Percentiles rank a stretch among this genome's conserved stretches.
Evolutionary conservation across 2,113 vertebrate species (phyloP).

Genomic region (Lanius collurio): DNA sequence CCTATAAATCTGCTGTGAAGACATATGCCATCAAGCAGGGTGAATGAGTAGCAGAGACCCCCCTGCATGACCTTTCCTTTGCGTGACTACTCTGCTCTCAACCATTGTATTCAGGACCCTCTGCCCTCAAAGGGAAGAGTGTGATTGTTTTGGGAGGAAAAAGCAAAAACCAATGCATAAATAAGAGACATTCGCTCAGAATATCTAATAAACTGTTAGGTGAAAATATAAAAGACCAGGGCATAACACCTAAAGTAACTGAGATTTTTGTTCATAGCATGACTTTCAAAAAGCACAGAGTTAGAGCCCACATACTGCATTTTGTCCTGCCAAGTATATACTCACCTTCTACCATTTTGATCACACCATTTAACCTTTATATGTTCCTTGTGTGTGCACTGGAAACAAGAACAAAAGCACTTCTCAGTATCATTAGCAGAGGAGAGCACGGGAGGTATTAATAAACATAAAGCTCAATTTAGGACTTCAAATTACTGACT

Average conservation of each 20-base stretch:
- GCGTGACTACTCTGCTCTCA: neutral
- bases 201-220: neutral
- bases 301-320: neutral
- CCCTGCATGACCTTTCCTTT: neutral
- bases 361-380: neutral
- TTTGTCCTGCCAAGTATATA: neutral
- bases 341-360: neutral
- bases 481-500: neutral
- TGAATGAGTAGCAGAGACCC: neutral
- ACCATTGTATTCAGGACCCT: neutral
- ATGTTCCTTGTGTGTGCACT: neutral
- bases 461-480: neutral
- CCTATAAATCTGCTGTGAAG: slow-evolving; percentile 6
- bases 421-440: neutral
- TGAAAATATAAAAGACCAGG: neutral
- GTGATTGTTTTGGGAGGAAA: neutral
- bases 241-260: neutral
- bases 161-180: neutral
- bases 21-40: neutral
- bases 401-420: neutral
- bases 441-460: neutral
- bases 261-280: neutral
- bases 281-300: neutral
- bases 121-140: neutral
- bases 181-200: neutral